A percentile compares a stretch with the other conserved stretches of the same genome.
phyloP scores from a whole-genome alignment of 1,140 invertebrate species.

The Brachionus paranguensis region DNA sequence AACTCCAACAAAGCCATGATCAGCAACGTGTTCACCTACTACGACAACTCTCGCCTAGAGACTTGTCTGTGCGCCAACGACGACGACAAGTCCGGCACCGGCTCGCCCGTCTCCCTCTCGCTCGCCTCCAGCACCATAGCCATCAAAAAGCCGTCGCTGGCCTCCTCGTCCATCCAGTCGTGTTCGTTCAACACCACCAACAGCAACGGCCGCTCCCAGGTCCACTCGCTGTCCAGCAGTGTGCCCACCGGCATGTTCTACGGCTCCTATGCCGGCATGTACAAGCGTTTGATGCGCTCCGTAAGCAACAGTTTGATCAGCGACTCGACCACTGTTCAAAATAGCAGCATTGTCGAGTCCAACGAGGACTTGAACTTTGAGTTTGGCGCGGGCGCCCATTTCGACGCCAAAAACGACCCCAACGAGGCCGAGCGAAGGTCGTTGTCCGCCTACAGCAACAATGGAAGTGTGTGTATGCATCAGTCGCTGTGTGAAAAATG shows the following conservation, averaged over 20 bases:
- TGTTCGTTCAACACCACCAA: background rate
- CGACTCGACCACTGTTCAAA: background rate
- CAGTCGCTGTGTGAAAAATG: constrained; percentile 4
- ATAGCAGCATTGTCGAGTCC: background rate
- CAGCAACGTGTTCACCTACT: constrained; percentile 30
- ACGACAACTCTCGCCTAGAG: background rate
- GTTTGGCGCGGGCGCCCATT: background rate
- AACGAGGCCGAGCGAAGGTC: background rate
- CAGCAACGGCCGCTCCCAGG: background rate
- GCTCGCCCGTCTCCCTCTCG: background rate
- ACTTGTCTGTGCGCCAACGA: background rate
- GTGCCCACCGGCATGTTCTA: background rate
- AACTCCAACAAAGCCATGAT: constrained; percentile 7
- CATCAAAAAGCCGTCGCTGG: background rate
- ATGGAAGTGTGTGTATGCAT: background rate
- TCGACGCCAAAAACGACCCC: background rate
- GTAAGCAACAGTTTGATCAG: constrained; percentile 36
- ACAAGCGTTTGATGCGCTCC: constrained; percentile 32
- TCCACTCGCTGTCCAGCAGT: background rate
- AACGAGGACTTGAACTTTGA: background rate
- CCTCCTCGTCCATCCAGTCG: background rate
- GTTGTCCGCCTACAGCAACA: background rate
- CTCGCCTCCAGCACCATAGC: background rate
- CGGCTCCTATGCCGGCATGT: constrained; percentile 5
- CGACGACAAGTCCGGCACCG: background rate